Conservation (phyloP, 2,113 vertebrate genomes). For the Stigmatopora argus region DNA sequence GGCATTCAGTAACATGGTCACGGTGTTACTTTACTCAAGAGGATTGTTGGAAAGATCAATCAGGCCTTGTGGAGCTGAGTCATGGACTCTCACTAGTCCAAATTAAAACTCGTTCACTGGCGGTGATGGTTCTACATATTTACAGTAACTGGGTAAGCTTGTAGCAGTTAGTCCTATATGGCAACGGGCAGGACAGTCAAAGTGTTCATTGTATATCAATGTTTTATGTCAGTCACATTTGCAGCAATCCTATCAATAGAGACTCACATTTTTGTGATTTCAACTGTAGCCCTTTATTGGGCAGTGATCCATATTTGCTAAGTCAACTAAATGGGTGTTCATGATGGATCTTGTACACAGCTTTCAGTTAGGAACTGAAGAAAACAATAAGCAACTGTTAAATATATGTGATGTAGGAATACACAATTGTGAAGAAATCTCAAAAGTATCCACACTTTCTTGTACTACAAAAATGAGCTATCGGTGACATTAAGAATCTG, state of each 20-base stretch:
- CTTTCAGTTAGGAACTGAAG: background rate
- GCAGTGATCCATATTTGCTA: background rate
- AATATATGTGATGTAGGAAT: background rate
- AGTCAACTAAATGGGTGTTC: background rate
- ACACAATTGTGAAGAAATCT: background rate
- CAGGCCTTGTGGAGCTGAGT: background rate
- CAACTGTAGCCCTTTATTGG: background rate
- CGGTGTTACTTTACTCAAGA: background rate
- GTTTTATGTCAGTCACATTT: background rate
- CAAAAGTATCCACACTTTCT: background rate
- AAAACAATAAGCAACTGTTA: background rate
- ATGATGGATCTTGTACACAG: background rate
- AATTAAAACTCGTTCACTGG: no score
- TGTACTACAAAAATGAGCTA: background rate
- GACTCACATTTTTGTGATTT: slow-evolving; percentile 2
- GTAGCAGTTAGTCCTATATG: background rate
- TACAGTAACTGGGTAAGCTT: background rate
- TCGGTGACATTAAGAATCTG: background rate
- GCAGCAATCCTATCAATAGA: background rate
- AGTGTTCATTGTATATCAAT: background rate
- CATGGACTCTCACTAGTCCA: background rate
- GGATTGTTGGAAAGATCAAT: background rate
- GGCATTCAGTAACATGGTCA: background rate
- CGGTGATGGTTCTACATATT: no score
- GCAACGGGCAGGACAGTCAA: background rate